These are phyloP conservation scores for Omphaloscelis lunosa DNA, from an alignment of 2,888 invertebrate species.

Conservation along the genomic window DNA sequence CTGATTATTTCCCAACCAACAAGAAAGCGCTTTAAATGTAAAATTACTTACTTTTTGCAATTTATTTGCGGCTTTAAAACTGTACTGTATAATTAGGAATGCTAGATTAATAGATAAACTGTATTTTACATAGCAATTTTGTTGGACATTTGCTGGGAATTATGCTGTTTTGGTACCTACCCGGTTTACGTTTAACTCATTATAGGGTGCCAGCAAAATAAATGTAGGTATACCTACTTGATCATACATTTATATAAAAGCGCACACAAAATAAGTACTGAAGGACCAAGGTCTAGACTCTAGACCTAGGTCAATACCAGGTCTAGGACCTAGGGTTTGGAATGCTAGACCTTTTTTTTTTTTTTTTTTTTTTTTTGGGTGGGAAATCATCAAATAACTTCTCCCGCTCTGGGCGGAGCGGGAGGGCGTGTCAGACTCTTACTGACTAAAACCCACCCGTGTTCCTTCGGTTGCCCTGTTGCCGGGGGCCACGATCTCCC, in stretches of 20 bases:
- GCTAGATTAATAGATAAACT: conserved; percentile 58
- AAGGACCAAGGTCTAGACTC: background rate
- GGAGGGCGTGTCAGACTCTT: no score
- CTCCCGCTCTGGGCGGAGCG: no score
- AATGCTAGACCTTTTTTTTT: no score
- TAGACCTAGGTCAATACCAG: background rate
- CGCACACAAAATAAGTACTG: background rate
- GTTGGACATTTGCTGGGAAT: conserved; percentile 26
- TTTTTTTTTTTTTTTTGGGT: no score
- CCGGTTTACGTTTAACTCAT: conserved; percentile 11
- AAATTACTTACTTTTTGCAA: conserved; percentile 57
- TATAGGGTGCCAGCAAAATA: background rate
- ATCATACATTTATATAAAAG: background rate
- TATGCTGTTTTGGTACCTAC: conserved; percentile 22
- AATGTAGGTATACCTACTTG: background rate
- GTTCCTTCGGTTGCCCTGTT: no score
- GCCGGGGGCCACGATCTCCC: no score
- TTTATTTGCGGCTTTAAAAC: conserved; percentile 46
- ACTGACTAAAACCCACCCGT: no score
- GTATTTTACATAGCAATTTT: conserved; percentile 35
- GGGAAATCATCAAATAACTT: no score
- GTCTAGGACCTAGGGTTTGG: no score
- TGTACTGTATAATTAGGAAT: conserved; percentile 53
- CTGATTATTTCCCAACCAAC: conserved; percentile 64
- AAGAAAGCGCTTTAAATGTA: conserved; percentile 65